Conservation (phyloP, 2,888 invertebrate genomes). For the Gisinianus flammeolus region DNA sequence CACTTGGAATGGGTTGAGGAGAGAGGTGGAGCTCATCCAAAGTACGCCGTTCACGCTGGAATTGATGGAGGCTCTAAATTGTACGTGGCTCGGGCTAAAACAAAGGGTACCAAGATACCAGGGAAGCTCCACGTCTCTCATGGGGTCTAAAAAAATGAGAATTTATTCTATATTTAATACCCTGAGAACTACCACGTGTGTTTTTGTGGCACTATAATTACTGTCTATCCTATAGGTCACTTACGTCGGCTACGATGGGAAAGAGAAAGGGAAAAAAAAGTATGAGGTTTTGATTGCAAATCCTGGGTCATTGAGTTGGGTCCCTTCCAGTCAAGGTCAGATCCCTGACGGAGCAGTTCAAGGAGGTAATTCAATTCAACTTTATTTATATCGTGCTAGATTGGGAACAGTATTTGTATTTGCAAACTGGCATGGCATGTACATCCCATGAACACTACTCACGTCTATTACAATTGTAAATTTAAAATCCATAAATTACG, state of each 20-base stretch:
- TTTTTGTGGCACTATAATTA: too few species aligned
- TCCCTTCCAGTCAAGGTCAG: not conserved
- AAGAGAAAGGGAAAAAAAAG: not conserved
- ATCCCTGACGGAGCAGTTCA: not conserved
- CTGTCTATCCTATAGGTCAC: too few species aligned
- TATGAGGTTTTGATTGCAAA: not conserved
- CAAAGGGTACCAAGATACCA: not conserved
- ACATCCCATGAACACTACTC: too few species aligned
- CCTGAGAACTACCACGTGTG: too few species aligned
- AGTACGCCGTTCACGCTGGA: constrained; percentile 47
- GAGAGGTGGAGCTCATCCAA: constrained; percentile 39
- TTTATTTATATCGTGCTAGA: not conserved
- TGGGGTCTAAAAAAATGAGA: too few species aligned
- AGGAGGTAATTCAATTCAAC: constrained; percentile 10
- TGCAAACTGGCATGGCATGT: too few species aligned
- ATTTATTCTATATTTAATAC: too few species aligned
- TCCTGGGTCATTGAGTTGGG: not conserved
- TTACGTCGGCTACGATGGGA: not conserved
- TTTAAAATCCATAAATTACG: not conserved
- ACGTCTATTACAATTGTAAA: too few species aligned
- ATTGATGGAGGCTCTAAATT: constrained; percentile 43
- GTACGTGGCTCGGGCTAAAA: constrained; percentile 47
- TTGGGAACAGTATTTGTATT: not conserved
- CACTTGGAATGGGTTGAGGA: constrained; percentile 44
- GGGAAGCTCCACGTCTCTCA: constrained; percentile 1